phyloP scores from a whole-genome alignment of 2,113 vertebrate genomes.

The Poecile atricapillus region DNA sequence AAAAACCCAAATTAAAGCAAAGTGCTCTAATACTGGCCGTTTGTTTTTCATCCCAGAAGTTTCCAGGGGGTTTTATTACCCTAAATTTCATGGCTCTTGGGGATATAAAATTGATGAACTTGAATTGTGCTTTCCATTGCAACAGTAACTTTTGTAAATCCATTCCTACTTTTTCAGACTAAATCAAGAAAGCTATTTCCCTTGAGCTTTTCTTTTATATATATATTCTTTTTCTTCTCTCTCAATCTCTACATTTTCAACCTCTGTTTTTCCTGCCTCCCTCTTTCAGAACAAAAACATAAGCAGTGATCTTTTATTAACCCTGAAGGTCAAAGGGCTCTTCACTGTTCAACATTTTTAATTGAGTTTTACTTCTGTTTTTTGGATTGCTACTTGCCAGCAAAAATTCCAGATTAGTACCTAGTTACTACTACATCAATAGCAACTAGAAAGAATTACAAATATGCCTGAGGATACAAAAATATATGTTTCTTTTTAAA shows the following conservation, averaged over 20 bases:
- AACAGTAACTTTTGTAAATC: neutral
- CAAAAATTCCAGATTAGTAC: neutral
- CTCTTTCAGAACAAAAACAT: neutral
- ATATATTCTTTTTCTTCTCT: neutral
- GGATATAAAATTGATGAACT: neutral
- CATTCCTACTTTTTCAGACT: neutral
- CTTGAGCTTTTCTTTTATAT: neutral
- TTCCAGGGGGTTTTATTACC: neutral
- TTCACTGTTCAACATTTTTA: neutral
- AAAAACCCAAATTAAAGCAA: neutral
- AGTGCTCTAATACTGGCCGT: neutral
- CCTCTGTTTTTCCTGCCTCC: neutral
- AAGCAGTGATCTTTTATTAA: neutral
- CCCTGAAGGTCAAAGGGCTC: neutral
- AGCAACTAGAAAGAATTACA: neutral
- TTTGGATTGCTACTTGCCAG: neutral
- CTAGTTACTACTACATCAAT: neutral
- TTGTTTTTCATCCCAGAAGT: neutral
- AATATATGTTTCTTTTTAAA: neutral
- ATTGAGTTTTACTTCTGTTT: neutral
- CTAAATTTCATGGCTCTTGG: neutral
- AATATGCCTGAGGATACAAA: neutral
- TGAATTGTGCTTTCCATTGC: neutral
- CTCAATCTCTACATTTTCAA: neutral
- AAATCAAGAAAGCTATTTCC: constrained; percentile 1